Evolutionary conservation across 1,140 invertebrate genomes (phyloP).

Genomic region (Chelonus insularis): DNA sequence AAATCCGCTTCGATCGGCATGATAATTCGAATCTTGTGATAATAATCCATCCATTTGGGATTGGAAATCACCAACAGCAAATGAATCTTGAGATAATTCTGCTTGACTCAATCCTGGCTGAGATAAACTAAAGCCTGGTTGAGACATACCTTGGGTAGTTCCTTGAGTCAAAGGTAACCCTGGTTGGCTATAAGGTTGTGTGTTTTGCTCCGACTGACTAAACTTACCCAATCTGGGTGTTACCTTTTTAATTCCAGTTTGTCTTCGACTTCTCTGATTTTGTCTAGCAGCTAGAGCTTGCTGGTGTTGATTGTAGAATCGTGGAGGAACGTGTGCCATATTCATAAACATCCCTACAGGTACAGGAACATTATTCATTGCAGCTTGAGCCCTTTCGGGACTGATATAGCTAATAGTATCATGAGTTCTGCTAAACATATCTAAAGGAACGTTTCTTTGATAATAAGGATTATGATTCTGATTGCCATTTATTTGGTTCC

Average conservation of each 20-base stretch:
- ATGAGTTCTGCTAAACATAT: conserved; percentile 71
- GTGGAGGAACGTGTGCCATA: conserved; percentile 84
- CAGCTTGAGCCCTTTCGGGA: conserved; percentile 78
- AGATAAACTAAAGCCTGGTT: conserved; percentile 68
- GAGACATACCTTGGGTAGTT: conserved; percentile 74
- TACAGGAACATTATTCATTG: conserved; percentile 80
- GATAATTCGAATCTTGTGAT: conserved; percentile 94
- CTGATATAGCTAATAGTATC: conserved; percentile 94
- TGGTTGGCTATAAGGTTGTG: conserved; percentile 67
- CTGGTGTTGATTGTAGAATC: conserved; percentile 84
- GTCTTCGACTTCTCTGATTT: conserved; percentile 51
- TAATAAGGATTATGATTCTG: conserved; percentile 58
- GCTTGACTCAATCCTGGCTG: conserved; percentile 75
- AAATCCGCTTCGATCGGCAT: conserved; percentile 74
- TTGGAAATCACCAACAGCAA: conserved; percentile 83
- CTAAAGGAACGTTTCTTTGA: conserved; percentile 59
- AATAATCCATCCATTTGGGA: conserved; percentile 93
- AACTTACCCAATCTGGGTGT: conserved; percentile 49
- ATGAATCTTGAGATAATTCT: conserved; percentile 85
- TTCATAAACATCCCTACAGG: conserved; percentile 96
- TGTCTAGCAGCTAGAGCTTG: conserved; percentile 68
- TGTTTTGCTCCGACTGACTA: conserved; percentile 57
- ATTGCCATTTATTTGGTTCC: conserved; percentile 58
- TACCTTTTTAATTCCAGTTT: conserved; percentile 32
- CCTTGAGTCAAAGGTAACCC: conserved; percentile 67